Evolutionary conservation across 2,113 vertebrate species (phyloP).

Genomic region (Sphaerodactylus townsendi): DNA sequence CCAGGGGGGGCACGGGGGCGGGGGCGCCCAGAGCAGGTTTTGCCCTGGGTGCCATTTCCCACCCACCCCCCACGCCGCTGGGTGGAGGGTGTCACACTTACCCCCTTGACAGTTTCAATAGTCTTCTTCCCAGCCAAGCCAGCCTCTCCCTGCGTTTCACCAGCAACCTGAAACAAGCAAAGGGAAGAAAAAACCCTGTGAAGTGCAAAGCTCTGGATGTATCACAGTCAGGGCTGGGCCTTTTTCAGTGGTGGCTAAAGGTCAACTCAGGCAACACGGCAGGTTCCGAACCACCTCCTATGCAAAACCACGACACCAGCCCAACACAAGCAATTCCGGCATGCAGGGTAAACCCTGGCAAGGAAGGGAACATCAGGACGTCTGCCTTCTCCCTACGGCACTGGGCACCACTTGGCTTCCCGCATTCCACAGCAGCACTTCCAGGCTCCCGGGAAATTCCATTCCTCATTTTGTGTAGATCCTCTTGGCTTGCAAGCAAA

Average conservation of each 20-base stretch:
- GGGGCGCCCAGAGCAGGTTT: no score
- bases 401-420: neutral
- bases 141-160: constrained; percentile 86
- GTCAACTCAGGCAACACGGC: neutral
- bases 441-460: neutral
- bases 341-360: neutral
- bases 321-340: neutral
- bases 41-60: no score
- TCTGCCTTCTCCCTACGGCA: neutral
- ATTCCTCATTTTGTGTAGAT: neutral
- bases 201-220: no score
- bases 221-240: no score
- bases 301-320: neutral
- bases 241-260: no score
- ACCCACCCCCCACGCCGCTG: no score
- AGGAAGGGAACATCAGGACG: neutral
- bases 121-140: constrained; percentile 92
- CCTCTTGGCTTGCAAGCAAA: neutral
- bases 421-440: neutral
- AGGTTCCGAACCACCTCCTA: neutral
- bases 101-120: constrained; percentile 94
- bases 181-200: neutral
- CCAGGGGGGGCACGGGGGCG: no score
- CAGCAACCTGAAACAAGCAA: constrained; percentile 83
- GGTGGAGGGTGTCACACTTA: constrained; percentile 69